These are phyloP conservation scores for Corvus moneduloides DNA, from an alignment of 2,113 vertebrate genomes.

Conservation along the genomic window DNA sequence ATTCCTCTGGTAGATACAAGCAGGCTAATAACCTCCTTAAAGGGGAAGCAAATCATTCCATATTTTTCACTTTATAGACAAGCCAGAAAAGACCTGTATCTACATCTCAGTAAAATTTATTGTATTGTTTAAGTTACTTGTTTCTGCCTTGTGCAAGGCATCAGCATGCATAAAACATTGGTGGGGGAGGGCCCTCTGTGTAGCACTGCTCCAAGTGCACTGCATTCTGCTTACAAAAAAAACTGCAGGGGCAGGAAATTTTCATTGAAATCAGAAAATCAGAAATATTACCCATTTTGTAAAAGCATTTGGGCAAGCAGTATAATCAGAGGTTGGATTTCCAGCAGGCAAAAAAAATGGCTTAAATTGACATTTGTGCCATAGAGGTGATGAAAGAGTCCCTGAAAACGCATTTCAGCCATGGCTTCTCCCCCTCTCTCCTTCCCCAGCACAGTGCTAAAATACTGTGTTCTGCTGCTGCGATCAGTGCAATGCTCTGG, in stretches of 20 bases:
- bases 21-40: constrained; percentile 73
- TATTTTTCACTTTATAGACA: constrained; percentile 74
- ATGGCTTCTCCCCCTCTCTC: background rate
- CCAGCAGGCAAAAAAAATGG: background rate
- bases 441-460: background rate
- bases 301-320: constrained; percentile 7
- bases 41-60: constrained; percentile 68
- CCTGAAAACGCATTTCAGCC: background rate
- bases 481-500: background rate
- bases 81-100: constrained; percentile 59
- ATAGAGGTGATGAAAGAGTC: background rate
- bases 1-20: constrained; percentile 66
- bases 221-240: background rate
- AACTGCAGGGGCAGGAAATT: background rate
- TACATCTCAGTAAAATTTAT: constrained; percentile 64
- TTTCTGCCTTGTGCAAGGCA: constrained; percentile 48
- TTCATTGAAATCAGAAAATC: background rate
- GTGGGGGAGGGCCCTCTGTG: background rate
- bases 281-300: background rate
- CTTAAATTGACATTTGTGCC: background rate
- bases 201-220: background rate
- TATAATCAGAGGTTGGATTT: background rate
- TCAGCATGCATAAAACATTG: constrained; percentile 29
- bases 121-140: constrained; percentile 64
- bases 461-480: background rate